Base-by-base conservation (phyloP, 1,140 invertebrate species). In the Drosophila kohkoa region DNA sequence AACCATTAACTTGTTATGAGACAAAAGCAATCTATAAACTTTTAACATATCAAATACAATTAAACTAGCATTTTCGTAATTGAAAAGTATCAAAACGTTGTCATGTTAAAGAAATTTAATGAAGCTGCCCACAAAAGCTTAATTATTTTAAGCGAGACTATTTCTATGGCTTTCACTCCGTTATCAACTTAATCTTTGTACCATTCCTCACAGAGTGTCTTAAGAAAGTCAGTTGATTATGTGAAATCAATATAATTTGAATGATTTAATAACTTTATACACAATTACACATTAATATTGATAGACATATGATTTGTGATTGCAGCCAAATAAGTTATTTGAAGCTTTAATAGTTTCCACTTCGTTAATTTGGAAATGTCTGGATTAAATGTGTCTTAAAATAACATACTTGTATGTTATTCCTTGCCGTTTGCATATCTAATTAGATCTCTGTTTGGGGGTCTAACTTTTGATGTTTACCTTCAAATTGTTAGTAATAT, bases 381-480 rank as follows among this genome's bases (percentile, higher is more conserved):
- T 66, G 20, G 3, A 6, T 8, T 45, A 25, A 32, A 32, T n/a
- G 4, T 3, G 13, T 16, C 25, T 30, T 54, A 13, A 10, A 25
- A 48, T 16, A 6, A 10, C 11, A n/a, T 28, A 38, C 35, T 38
- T 10, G 8, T 10, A 10, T 20, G 20, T 7, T 1, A 30, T 11
- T 52, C 11, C 16, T 52, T 38, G 11, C 43, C 58, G 52, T 67
- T 63, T 48, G 55, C 52, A 63, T 55, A 41, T 54, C 65, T 65
- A 75, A 78, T 78, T 70, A 58, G 35, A 55, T n/a, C 38, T 69
- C 15, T 66, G 41, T 72, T 68, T 71, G 59, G 20, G 35, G 43
- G 48, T 45, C 35, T 54, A 41, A 59, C 30, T 41, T 59, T 66
- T 43, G 15, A 59, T 82, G 62, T 79, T 82, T 82, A 63, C 59